Conservation (phyloP, 2,113 vertebrate species). For the Crotalus helleri region DNA sequence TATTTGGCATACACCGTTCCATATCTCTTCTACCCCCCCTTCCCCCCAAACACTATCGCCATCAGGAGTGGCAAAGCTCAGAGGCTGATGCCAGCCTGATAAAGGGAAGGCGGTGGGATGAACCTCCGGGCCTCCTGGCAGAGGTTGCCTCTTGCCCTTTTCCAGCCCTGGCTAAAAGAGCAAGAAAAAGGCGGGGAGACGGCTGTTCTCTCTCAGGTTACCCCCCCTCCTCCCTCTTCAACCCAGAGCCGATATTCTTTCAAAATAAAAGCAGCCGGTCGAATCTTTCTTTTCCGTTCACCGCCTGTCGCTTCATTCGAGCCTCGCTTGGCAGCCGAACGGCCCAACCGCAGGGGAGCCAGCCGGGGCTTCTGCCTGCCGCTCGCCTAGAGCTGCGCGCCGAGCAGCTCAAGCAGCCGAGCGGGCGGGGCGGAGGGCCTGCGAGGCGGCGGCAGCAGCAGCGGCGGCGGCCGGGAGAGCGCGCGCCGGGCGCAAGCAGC, state of each 20-base stretch:
- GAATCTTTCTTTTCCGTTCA: background rate
- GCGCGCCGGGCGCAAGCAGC: constrained; percentile 44
- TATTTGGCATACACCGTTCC: background rate
- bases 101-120: background rate
- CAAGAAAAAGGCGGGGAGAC: background rate
- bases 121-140: background rate
- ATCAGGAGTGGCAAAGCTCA: background rate
- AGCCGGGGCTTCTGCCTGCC: too few relatives aligned
- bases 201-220: too few relatives aligned
- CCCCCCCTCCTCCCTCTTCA: background rate
- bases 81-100: too few relatives aligned
- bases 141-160: too few relatives aligned
- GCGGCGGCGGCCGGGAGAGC: constrained; percentile 10
- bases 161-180: background rate
- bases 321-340: background rate
- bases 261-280: background rate
- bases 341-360: background rate
- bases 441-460: background rate
- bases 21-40: background rate
- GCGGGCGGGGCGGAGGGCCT: background rate
- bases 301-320: background rate
- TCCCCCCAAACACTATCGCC: too few relatives aligned
- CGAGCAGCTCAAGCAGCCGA: background rate
- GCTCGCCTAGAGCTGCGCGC: background rate
- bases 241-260: background rate